phyloP scores from a whole-genome alignment of 2,888 invertebrate genomes.

The Athalia rosae region DNA sequence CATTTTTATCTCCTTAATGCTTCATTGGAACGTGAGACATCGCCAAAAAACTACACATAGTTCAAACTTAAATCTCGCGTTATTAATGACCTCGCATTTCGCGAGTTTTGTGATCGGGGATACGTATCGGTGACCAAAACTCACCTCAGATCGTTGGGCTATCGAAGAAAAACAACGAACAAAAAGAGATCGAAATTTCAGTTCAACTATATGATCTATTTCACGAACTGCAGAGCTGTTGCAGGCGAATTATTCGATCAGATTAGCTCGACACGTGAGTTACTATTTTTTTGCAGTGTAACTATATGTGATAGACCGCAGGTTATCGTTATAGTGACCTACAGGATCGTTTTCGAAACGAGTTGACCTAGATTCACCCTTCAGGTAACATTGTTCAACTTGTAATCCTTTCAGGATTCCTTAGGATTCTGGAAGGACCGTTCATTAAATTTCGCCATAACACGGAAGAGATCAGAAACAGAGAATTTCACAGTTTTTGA shows the following conservation, averaged over 20 bases:
- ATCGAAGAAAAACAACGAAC: no score
- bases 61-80: no score
- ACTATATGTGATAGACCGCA: not conserved
- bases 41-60: no score
- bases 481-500: slow-evolving; percentile 28
- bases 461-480: slow-evolving; percentile 15
- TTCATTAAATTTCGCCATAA: slow-evolving; percentile 12
- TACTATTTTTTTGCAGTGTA: not conserved
- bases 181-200: no score
- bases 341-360: slow-evolving; percentile 6
- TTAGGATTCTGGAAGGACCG: not conserved
- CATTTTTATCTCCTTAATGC: no score
- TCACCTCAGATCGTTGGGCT: no score
- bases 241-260: not conserved
- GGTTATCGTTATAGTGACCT: not conserved
- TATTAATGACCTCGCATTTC: no score
- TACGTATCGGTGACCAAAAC: no score
- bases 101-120: no score
- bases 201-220: no score
- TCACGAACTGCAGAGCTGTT: not conserved
- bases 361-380: slow-evolving; percentile 13
- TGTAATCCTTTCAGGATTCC: not conserved
- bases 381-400: not conserved
- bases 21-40: no score
- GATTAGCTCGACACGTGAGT: not conserved